Base-by-base conservation (phyloP, 2,888 invertebrate species). In the Cepaea hortensis region DNA sequence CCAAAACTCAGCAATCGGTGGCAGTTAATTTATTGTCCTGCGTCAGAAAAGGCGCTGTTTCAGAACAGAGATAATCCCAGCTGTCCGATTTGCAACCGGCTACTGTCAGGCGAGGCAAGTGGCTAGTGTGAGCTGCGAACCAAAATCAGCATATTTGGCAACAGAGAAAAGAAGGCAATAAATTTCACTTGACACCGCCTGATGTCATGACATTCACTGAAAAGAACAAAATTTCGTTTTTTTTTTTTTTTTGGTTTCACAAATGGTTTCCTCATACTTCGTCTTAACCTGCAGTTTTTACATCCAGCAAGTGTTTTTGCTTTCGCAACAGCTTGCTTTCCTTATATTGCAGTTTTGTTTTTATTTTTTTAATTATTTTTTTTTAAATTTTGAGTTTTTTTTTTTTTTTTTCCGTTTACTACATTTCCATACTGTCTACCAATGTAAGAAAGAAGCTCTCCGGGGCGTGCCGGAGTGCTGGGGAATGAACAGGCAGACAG, bases 81-180 rank as follows among this genome's bases (percentile, higher is more conserved):
- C 84, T 84, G 84, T 84, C 84, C 50, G 65, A 68, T 65, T 35
- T 55, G 84, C 65, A 68, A 84, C 76, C 84, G 76, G 1, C 48
- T 35, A n/a, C 84, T 84, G 84, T 84, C 84, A 84, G 46, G n/a
- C 65, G 20, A n/a, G 46, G 65, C 65, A 15, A 62, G 75, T 48
- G 35, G n/a, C 20, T 84, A 76, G 76, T 84, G 84, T 77, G 76
- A 84, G 65, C 68, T n/a, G 48, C 46, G 13, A 20, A 65, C 76
- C 50, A 77, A 83, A 84, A 84, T 84, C 84, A 84, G 84, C 84
- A 84, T 84, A 84, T 84, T 84, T 65, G 55, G 65, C 65, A 76
- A 48, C 84, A 84, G 18, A 65, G 65, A 65, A 62, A n/a, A 76
- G 46, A 9, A 9, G 13, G 77, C 65, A 76, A 35, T 76, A 76